phyloP scores from a whole-genome alignment of 2,888 invertebrate species.

The Drosophila barbarae region DNA sequence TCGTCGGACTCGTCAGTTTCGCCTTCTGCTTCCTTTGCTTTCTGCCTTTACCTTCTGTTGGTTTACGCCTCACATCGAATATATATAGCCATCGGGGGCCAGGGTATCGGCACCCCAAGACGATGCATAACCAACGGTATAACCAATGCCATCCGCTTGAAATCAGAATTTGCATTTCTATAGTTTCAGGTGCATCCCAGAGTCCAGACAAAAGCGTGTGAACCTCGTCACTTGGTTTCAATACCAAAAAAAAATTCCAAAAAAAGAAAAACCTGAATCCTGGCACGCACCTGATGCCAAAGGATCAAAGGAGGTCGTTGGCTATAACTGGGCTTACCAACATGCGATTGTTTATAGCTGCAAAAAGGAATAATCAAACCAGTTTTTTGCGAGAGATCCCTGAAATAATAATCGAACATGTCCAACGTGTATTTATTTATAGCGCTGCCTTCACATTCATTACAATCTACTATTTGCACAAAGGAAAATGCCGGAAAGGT shows the following conservation, averaged over 20 bases:
- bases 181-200: slow-evolving; percentile 34
- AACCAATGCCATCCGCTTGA: slow-evolving; percentile 22
- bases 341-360: slow-evolving; percentile 63
- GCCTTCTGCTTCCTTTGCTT: slow-evolving; percentile 6
- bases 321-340: slow-evolving; percentile 27
- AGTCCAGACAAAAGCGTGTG: slow-evolving; percentile 46
- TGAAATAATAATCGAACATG: slow-evolving; percentile 58
- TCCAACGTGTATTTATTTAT: slow-evolving; percentile 42
- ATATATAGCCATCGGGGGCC: slow-evolving; percentile 7
- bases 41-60: slow-evolving; percentile 51
- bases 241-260: not conserved
- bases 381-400: slow-evolving; percentile 25
- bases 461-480: slow-evolving; percentile 18
- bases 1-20: slow-evolving; percentile 39
- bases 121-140: slow-evolving; percentile 5
- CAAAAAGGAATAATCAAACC: slow-evolving; percentile 41
- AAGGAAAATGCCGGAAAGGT: not conserved
- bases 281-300: slow-evolving; percentile 29
- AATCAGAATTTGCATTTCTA: slow-evolving; percentile 59
- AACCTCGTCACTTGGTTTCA: slow-evolving; percentile 49
- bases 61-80: slow-evolving; percentile 47
- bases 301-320: slow-evolving; percentile 7
- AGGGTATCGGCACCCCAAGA: slow-evolving; percentile 40
- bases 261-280: not conserved
- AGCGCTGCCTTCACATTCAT: slow-evolving; percentile 11